These are phyloP conservation scores for Hirtodrosophila trivittata DNA, from an alignment of 2,888 invertebrate genomes.

Conservation along the genomic window DNA sequence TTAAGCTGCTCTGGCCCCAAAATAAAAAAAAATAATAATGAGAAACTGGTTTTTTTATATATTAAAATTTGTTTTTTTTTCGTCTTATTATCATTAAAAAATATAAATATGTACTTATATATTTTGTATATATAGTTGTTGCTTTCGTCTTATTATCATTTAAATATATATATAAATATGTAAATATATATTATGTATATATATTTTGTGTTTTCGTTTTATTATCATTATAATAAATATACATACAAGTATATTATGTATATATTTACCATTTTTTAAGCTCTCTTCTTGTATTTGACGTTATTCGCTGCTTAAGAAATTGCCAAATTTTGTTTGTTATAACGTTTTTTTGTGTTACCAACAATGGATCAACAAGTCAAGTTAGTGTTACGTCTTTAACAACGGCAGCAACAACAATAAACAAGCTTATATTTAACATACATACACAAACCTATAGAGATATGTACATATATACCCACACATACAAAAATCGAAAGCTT, in stretches of 20 bases:
- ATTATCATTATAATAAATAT: slow-evolving; percentile 4
- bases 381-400: slow-evolving; percentile 14
- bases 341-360: too few species aligned
- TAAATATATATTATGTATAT: slow-evolving; percentile 6
- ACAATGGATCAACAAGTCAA: too few species aligned
- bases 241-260: slow-evolving; percentile 7
- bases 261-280: slow-evolving; percentile 4
- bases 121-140: slow-evolving; percentile 6
- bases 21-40: slow-evolving; percentile 13
- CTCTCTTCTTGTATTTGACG: slow-evolving; percentile 30
- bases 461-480: background rate
- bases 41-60: slow-evolving; percentile 48
- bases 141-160: background rate
- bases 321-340: slow-evolving; percentile 2
- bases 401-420: slow-evolving; percentile 18
- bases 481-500: slow-evolving; percentile 39
- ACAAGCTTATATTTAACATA: slow-evolving; percentile 5
- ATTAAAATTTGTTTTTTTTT: slow-evolving; percentile 50
- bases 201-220: slow-evolving; percentile 8
- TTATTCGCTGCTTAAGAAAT: slow-evolving; percentile 7
- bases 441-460: background rate
- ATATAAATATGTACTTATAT: slow-evolving; percentile 2
- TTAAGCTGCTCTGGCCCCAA: slow-evolving; percentile 19
- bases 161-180: too few species aligned
- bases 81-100: slow-evolving; percentile 42